Base-by-base conservation (phyloP, 2,113 vertebrate genomes). In the Gorsachius goisagi region DNA sequence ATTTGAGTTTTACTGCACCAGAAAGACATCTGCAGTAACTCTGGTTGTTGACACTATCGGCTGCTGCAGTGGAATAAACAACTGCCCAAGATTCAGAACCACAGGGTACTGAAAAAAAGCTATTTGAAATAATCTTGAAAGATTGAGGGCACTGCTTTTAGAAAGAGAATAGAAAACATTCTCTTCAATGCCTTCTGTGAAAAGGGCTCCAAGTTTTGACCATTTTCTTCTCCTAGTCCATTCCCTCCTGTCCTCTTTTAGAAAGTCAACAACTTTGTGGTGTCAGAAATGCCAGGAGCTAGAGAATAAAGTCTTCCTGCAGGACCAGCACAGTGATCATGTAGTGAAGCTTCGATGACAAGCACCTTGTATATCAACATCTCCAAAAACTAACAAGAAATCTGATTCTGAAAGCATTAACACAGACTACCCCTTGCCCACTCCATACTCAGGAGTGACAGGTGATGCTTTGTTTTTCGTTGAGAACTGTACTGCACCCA, bases 141-240 rank as follows among this genome's bases (percentile, higher is more conserved):
- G 90, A 94, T 6, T 88, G 95, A 93, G 86, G 83, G 62, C 64
- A 84, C 44, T 89, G 75, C 83, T 95, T 95, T 95, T 85, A 84
- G 35, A 59, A 71, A 81, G 19, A 75, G 72, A 90, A 78, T 10
- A 84, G 64, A 67, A 90, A 94, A 76, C 69, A 75, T 39, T 81
- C 80, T 92, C 69, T 80, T 74, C 68, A 75, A 58, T 33, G 83
- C 50, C 56, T 50, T 33, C 53, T 35, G 58, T 30, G 45, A 72
- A 93, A 92, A 85, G 16, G 9, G 17, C 58, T 86, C 39, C 35
- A 66, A 52, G 68, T 91, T 87, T 71, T 73, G 64, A 82, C 53
- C 56, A 50, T 84, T 92, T 84, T 88, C 75, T 86, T 45, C 64
- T 62, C 60, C 49, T 19, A 85, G 62, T 6, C 69, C 60, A 53